A percentile compares a stretch with the other conserved stretches of the same genome.
Conservation (phyloP, 2,888 invertebrate genomes). For the Tineola bisselliella region DNA sequence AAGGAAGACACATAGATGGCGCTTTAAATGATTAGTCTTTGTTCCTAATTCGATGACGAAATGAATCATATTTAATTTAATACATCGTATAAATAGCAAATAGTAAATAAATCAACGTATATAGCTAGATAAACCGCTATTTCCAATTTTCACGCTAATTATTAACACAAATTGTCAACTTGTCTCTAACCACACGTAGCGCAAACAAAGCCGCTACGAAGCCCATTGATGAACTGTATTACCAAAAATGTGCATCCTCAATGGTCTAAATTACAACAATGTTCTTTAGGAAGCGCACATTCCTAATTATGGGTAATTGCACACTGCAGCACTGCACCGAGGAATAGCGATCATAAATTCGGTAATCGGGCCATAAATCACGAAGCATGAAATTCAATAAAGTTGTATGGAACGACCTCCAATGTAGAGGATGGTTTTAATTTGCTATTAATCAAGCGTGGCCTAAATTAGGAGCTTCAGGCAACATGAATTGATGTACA, state of each 20-base stretch:
- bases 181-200: too few species aligned
- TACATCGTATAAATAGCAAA: too few species aligned
- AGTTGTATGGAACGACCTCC: conserved; percentile 55
- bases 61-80: not conserved
- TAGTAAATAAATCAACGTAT: too few species aligned
- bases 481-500: conserved; percentile 38
- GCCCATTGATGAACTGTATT: too few species aligned
- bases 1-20: conserved; percentile 4
- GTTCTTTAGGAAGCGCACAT: not conserved
- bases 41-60: not conserved
- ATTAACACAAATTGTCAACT: too few species aligned
- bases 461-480: conserved; percentile 54
- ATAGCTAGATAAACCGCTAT: too few species aligned
- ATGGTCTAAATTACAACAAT: not conserved
- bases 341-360: conserved; percentile 44
- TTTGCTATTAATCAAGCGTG: conserved; percentile 61
- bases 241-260: too few species aligned
- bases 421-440: conserved; percentile 46
- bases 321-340: not conserved
- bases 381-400: conserved; percentile 62
- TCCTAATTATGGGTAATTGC: not conserved
- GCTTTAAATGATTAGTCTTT: not conserved
- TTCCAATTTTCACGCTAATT: too few species aligned
- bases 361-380: conserved; percentile 55
- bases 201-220: too few species aligned